Conservation (phyloP, 2,113 vertebrate species). For the Corythoichthys intestinalis region DNA sequence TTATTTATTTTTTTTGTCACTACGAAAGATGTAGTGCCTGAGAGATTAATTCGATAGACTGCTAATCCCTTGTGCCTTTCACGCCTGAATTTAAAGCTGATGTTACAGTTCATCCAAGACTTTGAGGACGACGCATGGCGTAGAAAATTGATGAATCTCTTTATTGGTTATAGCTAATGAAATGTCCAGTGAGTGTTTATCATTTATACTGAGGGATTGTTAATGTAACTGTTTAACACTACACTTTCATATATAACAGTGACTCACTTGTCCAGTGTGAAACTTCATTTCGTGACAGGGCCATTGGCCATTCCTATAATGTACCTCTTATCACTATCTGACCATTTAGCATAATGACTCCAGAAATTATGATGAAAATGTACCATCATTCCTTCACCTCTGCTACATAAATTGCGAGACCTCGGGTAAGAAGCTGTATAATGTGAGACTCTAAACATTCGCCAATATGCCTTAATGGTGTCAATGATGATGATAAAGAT, state of each 20-base stretch:
- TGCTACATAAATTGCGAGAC: conserved; percentile 27
- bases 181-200: neutral
- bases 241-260: neutral
- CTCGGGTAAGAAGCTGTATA: conserved; percentile 31
- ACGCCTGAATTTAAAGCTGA: neutral
- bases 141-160: neutral
- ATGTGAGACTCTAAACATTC: conserved; percentile 16
- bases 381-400: conserved; percentile 39
- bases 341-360: conserved; percentile 43
- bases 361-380: conserved; percentile 43
- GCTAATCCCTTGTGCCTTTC: neutral
- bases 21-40: too few species aligned
- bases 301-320: conserved; percentile 16
- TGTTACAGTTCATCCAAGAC: neutral
- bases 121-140: neutral
- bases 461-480: conserved; percentile 54
- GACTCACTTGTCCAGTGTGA: conserved; percentile 24
- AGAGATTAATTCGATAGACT: too few species aligned
- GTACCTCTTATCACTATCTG: conserved; percentile 29
- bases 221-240: neutral
- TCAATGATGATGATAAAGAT: conserved; percentile 54
- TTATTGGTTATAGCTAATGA: neutral
- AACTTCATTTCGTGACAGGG: conserved; percentile 21
- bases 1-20: too few species aligned
- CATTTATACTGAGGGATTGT: neutral